phyloP scores from a whole-genome alignment of 2,888 invertebrate species.

The Troilus luridus region DNA sequence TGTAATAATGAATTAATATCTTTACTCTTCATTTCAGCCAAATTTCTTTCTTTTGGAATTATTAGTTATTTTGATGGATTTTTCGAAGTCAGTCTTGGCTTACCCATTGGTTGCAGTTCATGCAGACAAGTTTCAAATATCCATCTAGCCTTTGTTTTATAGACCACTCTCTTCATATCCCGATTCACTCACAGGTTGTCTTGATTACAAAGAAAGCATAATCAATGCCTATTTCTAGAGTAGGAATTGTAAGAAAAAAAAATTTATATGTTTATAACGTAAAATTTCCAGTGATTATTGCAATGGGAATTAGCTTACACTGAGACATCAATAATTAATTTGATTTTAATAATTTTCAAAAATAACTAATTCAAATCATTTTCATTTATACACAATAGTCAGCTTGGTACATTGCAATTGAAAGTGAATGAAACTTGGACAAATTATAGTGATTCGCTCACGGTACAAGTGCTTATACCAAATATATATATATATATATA shows the following conservation, averaged over 20 bases:
- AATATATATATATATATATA: background rate
- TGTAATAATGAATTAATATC: too few species aligned
- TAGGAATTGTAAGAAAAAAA: background rate
- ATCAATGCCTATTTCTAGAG: background rate
- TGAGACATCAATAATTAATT: background rate
- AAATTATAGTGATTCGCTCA: slow-evolving; percentile 10
- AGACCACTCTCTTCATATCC: background rate
- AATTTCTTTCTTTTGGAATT: too few species aligned
- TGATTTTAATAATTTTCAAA: background rate
- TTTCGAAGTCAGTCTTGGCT: too few species aligned
- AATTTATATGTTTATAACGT: background rate
- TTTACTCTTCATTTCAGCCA: too few species aligned
- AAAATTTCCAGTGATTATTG: background rate
- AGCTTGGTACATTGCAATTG: background rate
- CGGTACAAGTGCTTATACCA: background rate
- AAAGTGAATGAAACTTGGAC: background rate
- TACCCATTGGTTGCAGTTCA: too few species aligned
- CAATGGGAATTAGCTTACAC: background rate
- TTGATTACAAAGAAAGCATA: too few species aligned
- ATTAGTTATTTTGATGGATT: too few species aligned
- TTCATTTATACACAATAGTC: background rate
- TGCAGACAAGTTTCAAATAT: too few species aligned
- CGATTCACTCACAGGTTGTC: background rate
- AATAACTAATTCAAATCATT: background rate
- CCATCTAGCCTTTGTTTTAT: too few species aligned